Percentiles rank a stretch among this genome's conserved stretches.
Conservation (phyloP, 2,888 invertebrate genomes). For the Netelia melanura region DNA sequence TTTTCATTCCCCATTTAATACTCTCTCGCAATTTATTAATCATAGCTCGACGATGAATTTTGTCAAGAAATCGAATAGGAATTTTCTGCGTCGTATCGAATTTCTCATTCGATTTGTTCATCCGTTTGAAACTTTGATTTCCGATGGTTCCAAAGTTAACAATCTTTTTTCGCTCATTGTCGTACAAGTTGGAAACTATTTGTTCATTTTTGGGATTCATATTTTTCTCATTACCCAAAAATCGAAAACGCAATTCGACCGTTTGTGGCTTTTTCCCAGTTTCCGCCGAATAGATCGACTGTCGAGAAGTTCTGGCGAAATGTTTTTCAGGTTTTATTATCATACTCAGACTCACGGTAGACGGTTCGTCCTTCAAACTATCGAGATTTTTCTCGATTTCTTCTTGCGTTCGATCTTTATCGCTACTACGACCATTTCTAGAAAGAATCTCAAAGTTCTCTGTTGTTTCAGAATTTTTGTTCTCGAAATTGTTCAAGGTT, state of each 20-base stretch:
- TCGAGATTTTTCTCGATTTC: constrained; percentile 36
- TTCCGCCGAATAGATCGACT: constrained; percentile 6
- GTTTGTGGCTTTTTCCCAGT: constrained; percentile 17
- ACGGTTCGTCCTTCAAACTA: constrained; percentile 41
- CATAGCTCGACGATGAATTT: constrained; percentile 22
- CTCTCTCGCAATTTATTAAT: constrained; percentile 33
- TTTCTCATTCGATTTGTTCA: constrained; percentile 2
- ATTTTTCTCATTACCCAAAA: constrained; percentile 23
- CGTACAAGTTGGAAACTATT: neutral
- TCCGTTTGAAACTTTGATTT: neutral
- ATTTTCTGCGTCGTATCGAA: neutral
- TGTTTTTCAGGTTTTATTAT: constrained; percentile 24
- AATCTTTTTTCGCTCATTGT: neutral
- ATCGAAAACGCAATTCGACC: constrained; percentile 28
- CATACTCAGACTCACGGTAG: constrained; percentile 54
- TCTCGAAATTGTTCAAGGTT: constrained; percentile 36
- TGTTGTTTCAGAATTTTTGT: neutral
- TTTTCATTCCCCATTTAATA: constrained; percentile 15
- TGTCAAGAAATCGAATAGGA: constrained; percentile 18
- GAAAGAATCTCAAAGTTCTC: neutral
- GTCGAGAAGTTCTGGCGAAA: constrained; percentile 9
- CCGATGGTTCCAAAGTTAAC: neutral
- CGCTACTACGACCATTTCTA: neutral
- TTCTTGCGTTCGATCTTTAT: neutral
- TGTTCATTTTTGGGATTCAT: neutral